phyloP scores from a whole-genome alignment of 2,113 vertebrate genomes.

The Chaetops frenatus region DNA sequence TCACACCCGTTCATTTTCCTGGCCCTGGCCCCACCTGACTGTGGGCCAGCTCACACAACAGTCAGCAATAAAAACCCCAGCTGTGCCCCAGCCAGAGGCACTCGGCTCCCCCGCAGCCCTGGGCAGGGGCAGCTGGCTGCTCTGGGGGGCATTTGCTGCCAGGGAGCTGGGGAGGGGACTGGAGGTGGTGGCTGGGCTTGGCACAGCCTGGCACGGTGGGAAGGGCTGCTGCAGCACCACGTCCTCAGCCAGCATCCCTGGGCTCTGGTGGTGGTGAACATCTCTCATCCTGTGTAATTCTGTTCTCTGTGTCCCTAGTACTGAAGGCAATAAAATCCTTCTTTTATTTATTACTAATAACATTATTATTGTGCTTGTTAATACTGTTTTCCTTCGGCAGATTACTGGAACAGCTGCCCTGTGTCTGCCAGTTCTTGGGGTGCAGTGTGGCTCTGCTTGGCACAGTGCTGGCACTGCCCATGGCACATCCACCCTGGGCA shows the following conservation, averaged over 20 bases:
- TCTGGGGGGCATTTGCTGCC: not conserved
- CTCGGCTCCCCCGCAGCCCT: not conserved
- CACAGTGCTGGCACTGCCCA: not conserved
- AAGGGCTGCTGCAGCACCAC: not conserved
- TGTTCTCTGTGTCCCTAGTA: not conserved
- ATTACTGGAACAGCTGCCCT: not conserved
- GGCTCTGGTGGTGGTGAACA: not conserved
- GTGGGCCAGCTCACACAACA: conserved; percentile 22
- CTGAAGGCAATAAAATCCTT: conserved; percentile 50
- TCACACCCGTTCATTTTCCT: conserved; percentile 41
- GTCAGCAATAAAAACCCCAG: not conserved
- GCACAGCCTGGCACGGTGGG: accelerated
- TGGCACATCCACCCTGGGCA: not conserved
- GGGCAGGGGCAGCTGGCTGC: not conserved
- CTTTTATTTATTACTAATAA: conserved; percentile 36
- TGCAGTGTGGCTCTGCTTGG: not conserved
- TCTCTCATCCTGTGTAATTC: not conserved
- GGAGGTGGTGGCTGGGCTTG: not conserved
- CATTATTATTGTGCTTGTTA: not conserved
- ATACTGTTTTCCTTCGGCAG: not conserved
- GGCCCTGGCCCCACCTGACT: conserved; percentile 37
- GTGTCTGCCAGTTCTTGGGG: not conserved
- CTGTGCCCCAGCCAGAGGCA: not conserved
- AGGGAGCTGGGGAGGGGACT: not conserved
- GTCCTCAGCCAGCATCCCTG: not conserved